These are phyloP conservation scores for Troides helena DNA, from an alignment of 2,888 invertebrate genomes.

Conservation along the genomic window DNA sequence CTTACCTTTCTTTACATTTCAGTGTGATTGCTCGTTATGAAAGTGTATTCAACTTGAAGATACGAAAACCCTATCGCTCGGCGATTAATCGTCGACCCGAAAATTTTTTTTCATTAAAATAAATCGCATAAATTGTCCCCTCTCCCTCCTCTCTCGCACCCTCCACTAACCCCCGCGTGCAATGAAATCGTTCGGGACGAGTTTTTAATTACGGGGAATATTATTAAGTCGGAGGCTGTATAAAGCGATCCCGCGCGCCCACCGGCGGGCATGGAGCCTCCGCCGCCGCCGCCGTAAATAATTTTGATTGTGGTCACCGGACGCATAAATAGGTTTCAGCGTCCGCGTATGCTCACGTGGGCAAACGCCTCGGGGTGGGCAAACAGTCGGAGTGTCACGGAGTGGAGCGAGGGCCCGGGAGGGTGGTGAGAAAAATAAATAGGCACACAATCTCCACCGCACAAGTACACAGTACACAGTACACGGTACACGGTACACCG, in stretches of 20 bases:
- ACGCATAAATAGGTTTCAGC: constrained; percentile 65
- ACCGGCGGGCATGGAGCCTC: constrained; percentile 8
- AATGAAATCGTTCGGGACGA: constrained; percentile 61
- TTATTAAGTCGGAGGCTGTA: constrained; percentile 71
- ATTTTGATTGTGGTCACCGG: constrained; percentile 69
- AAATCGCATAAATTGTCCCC: constrained; percentile 57
- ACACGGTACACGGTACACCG: constrained; percentile 67
- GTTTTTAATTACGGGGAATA: constrained; percentile 76
- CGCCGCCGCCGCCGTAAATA: constrained; percentile 54
- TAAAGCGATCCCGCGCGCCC: constrained; percentile 56
- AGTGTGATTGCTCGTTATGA: no score
- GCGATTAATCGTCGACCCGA: constrained; percentile 10
- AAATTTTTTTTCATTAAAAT: constrained; percentile 36
- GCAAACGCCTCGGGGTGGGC: constrained; percentile 58
- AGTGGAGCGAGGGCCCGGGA: constrained; percentile 35
- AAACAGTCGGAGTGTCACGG: constrained; percentile 65
- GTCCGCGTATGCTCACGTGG: constrained; percentile 48
- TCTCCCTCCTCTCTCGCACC: constrained; percentile 35
- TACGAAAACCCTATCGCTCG: not conserved
- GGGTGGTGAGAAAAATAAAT: constrained; percentile 64
- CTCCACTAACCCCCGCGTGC: constrained; percentile 29
- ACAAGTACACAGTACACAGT: constrained; percentile 44
- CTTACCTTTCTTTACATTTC: no score
- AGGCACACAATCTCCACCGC: constrained; percentile 68
- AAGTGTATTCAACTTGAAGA: no score